Conservation (phyloP, 53 echinoderm and acorn worm genomes). For the Hippasteria phrygiana region DNA sequence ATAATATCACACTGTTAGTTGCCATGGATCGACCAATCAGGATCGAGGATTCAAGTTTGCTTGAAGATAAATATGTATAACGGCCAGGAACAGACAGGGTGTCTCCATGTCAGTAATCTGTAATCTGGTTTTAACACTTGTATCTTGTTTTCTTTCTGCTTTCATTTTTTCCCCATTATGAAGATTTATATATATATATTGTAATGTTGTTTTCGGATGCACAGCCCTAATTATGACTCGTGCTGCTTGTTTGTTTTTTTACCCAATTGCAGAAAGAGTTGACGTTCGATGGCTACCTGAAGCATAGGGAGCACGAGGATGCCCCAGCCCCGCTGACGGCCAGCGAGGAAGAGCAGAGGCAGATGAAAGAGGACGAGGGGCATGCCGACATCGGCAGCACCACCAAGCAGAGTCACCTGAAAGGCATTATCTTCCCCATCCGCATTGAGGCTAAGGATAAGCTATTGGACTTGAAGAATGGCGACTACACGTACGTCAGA, state of each 20-base stretch:
- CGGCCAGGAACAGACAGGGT: too few species aligned
- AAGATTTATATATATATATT: too few species aligned
- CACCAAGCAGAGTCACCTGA: constrained; percentile 88
- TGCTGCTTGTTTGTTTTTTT: neutral
- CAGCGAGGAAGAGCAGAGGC: constrained; percentile 74
- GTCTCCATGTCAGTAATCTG: too few species aligned
- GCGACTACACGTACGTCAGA: constrained; percentile 74
- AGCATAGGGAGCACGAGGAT: constrained; percentile 67
- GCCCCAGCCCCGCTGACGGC: constrained; percentile 86
- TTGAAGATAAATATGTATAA: too few species aligned
- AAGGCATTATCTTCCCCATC: constrained; percentile 83
- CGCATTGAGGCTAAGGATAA: constrained; percentile 67
- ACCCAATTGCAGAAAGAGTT: constrained; percentile 72
- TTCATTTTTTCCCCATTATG: too few species aligned
- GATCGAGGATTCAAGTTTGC: too few species aligned
- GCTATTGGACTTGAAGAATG: constrained; percentile 61
- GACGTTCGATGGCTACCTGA: constrained; percentile 79
- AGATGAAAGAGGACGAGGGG: constrained; percentile 74
- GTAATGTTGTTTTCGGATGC: too few species aligned
- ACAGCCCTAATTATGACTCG: too few species aligned
- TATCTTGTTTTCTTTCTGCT: too few species aligned
- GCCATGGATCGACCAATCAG: too few species aligned
- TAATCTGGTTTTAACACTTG: too few species aligned
- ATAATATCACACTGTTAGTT: too few species aligned
- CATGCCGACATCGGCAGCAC: constrained; percentile 76